These are phyloP conservation scores for Terebella lapidaria DNA, from an alignment of 2,888 invertebrate genomes.

Conservation along the genomic window DNA sequence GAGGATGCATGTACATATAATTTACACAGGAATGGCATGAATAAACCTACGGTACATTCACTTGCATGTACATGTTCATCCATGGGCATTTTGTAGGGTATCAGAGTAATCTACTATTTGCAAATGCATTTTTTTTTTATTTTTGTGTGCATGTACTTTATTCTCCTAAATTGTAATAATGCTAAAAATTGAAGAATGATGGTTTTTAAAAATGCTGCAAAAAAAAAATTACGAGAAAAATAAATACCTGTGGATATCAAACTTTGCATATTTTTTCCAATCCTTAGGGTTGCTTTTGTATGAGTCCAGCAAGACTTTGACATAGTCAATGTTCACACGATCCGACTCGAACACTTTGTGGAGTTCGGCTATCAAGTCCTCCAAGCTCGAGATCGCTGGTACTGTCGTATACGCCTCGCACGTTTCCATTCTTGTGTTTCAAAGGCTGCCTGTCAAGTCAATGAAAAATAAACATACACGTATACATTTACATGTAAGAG, in stretches of 20 bases:
- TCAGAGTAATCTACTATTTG: too few relatives aligned
- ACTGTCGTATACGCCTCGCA: not conserved
- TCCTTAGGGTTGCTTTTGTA: constrained; percentile 86
- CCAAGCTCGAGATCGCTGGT: constrained; percentile 23
- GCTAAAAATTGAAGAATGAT: not conserved
- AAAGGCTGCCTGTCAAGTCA: too few relatives aligned
- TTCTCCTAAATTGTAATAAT: too few relatives aligned
- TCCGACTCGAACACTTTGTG: constrained; percentile 74
- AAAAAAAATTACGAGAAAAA: not conserved
- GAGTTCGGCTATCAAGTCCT: constrained; percentile 59
- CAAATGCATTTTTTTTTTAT: too few relatives aligned
- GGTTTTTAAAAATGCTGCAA: not conserved
- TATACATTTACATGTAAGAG: too few relatives aligned
- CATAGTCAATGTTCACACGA: constrained; percentile 83
- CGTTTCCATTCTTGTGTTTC: too few relatives aligned
- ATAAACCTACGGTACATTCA: too few relatives aligned
- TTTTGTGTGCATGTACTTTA: too few relatives aligned
- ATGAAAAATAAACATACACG: too few relatives aligned
- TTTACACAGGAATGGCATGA: too few relatives aligned
- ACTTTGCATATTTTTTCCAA: constrained; percentile 92
- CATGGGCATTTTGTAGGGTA: too few relatives aligned
- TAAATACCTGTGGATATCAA: constrained; percentile 77
- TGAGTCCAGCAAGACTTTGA: constrained; percentile 70
- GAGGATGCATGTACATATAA: constrained; percentile 5
- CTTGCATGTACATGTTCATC: too few relatives aligned